Evolutionary conservation across 2,888 invertebrate species (phyloP).

Genomic region (Torymus aiolomorphi): DNA sequence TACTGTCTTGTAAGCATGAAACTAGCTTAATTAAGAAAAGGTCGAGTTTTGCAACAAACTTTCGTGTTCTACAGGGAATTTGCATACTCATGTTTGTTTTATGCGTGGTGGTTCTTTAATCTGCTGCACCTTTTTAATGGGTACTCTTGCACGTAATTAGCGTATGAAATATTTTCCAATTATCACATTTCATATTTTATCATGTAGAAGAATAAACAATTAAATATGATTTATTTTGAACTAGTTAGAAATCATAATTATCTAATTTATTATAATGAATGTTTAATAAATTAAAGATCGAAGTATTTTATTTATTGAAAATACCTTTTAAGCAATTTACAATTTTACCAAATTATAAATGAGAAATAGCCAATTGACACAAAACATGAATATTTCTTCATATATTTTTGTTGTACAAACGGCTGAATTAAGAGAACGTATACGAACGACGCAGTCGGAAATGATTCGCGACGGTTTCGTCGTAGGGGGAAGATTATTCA

Average conservation of each 20-base stretch:
- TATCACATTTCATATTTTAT: constrained; percentile 13
- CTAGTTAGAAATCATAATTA: no score
- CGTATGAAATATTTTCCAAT: constrained; percentile 20
- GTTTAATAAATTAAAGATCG: no score
- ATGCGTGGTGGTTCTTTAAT: constrained; percentile 2
- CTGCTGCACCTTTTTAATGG: background rate
- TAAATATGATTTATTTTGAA: no score
- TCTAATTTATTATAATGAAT: no score
- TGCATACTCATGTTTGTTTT: constrained; percentile 36
- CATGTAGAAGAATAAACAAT: background rate
- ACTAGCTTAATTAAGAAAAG: constrained; percentile 41
- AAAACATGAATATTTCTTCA: background rate
- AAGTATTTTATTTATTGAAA: no score
- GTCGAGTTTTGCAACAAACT: constrained; percentile 9
- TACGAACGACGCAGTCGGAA: constrained; percentile 19
- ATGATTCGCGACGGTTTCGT: constrained; percentile 41
- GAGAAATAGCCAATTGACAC: constrained; percentile 1
- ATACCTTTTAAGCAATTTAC: no score
- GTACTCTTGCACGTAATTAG: background rate
- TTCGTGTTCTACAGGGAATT: constrained; percentile 3
- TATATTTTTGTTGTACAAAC: constrained; percentile 14
- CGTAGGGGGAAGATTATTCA: constrained; percentile 62
- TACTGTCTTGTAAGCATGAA: constrained; percentile 35
- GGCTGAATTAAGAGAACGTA: constrained; percentile 30
- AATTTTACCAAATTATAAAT: background rate